phyloP scores from a whole-genome alignment of 2,797 vertebrate genomes.

The Clarias pachynema region DNA sequence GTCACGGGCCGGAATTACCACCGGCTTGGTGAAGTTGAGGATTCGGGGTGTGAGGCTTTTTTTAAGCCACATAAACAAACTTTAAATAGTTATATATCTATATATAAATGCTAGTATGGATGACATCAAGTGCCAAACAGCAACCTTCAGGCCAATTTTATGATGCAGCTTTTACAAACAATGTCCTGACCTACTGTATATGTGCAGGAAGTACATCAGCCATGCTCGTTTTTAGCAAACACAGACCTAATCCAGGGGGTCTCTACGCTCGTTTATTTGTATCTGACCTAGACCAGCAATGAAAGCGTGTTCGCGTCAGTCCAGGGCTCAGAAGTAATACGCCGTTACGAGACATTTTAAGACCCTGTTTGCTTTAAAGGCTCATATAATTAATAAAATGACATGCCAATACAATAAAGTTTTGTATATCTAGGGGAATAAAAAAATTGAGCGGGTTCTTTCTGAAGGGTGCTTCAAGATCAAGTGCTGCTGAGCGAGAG shows the following conservation, averaged over 20 bases:
- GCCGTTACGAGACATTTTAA: neutral
- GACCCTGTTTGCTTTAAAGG: constrained; percentile 9
- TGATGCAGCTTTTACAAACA: constrained; percentile 10
- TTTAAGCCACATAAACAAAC: neutral
- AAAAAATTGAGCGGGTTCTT: no score
- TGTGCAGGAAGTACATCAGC: neutral
- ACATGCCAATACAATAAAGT: neutral
- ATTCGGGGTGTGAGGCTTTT: neutral
- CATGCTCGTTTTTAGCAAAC: neutral
- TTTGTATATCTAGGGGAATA: neutral
- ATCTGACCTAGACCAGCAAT: neutral
- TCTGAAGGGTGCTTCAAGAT: neutral
- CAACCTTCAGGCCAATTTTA: neutral
- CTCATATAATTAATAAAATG: constrained; percentile 29
- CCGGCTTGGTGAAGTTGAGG: neutral
- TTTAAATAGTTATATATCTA: constrained; percentile 12
- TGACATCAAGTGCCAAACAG: constrained; percentile 20
- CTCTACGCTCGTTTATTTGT: neutral
- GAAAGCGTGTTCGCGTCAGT: neutral
- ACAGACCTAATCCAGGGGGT: neutral
- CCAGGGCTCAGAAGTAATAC: neutral
- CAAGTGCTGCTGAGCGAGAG: neutral
- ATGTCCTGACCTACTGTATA: neutral
- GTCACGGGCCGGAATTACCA: neutral
- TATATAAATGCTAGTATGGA: neutral